Evolutionary conservation across 2,888 invertebrate genomes (phyloP), one percentile per base, ranked within the genome.

Genomic region (Didymodactylos carnosus): DNA sequence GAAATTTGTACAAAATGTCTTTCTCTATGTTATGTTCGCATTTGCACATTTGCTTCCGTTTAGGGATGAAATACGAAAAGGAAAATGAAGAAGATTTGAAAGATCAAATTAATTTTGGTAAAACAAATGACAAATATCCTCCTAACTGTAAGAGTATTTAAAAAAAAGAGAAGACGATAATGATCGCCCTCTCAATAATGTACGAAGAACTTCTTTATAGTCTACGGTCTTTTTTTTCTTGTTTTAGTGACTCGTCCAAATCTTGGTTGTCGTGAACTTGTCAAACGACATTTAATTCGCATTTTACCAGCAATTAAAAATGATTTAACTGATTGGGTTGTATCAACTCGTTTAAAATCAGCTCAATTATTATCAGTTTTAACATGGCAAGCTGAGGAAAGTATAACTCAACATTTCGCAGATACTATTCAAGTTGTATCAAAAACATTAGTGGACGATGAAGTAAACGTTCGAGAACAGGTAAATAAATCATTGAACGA

Each of bases 11-110:
- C 2, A 19, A 46, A n/a, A 8, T 19, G n/a, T n/a, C n/a, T n/a
- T n/a, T n/a, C n/a, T n/a, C n/a, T n/a, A n/a, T n/a, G n/a, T n/a
- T n/a, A n/a, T n/a, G n/a, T n/a, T n/a, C n/a, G n/a, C n/a, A n/a
- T n/a, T n/a, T n/a, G n/a, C n/a, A n/a, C n/a, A 69, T 16, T 4
- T 73, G 39, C 70, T 29, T 76, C 76, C 39, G 71, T 73, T 14
- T 88, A 77, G 94, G 94, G 0, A 81, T 88, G 49, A 88, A 89
- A 77, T 94, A 89, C 82, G 87, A 89, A 82, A 85, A 88, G 53
- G 94, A 94, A 82, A 94, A 94, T 83, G 90, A 92, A 79, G 87
- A 88, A 69, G 91, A 94, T 76, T 83, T 93, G 0, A 91, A 91
- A 80, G 90, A 92, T 80, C 88, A 88, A 82, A 83, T 90, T 72